Percentiles rank a stretch among this genome's conserved stretches.
Conservation (phyloP, 2,888 invertebrate genomes). For the Standfussiana lucernea region DNA sequence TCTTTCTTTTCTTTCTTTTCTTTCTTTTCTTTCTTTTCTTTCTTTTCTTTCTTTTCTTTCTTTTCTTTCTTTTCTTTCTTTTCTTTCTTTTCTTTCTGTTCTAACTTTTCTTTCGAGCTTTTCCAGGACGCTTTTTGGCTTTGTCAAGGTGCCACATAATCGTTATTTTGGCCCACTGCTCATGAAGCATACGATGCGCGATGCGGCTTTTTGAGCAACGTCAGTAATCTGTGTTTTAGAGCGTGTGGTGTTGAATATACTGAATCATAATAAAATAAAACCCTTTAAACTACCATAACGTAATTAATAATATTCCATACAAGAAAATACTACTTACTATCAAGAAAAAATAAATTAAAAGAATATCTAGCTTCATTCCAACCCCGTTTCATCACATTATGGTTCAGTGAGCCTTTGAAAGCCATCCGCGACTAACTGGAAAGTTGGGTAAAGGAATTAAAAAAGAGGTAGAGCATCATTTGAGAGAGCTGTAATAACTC, state of each 20-base stretch:
- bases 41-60: no score
- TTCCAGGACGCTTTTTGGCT: no score
- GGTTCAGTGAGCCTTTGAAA: slow-evolving; percentile 47
- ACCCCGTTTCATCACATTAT: slow-evolving; percentile 29
- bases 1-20: no score
- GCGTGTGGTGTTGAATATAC: not conserved
- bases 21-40: no score
- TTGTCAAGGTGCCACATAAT: not conserved
- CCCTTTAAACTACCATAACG: not conserved
- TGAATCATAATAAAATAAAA: not conserved
- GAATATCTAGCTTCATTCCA: not conserved
- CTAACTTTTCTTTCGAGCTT: no score
- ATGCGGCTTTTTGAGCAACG: not conserved
- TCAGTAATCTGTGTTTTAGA: not conserved
- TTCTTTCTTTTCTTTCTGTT: no score
- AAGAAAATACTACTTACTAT: not conserved
- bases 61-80: no score
- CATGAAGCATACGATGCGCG: not conserved
- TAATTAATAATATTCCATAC: not conserved
- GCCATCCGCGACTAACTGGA: slow-evolving; percentile 20
- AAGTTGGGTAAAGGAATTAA: not conserved
- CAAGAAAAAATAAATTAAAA: not conserved
- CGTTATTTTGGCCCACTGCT: not conserved
- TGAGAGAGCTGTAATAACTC: slow-evolving; percentile 5
- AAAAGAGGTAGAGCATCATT: not conserved